Conservation (phyloP, 2,797 vertebrate species). For the Schizopygopsis pylzovi region DNA sequence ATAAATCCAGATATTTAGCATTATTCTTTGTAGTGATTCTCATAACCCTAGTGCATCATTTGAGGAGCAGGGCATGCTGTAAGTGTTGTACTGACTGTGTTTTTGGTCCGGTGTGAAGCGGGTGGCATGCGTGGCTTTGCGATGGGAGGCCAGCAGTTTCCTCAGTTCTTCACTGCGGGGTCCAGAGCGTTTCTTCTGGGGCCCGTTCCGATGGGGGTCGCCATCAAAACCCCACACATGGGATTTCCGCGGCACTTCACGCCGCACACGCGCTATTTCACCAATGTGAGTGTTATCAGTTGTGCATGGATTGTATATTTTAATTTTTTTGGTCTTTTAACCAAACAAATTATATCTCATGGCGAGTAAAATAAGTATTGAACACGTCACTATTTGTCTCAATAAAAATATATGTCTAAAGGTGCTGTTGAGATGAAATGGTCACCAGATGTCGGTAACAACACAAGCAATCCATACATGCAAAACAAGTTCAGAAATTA, state of each 20-base stretch:
- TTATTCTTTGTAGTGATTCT: background rate
- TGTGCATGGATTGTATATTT: background rate
- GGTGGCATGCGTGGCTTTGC: constrained; percentile 87
- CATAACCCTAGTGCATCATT: background rate
- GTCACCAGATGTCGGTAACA: too few species aligned
- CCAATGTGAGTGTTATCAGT: constrained; percentile 75
- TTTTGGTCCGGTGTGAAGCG: constrained; percentile 53
- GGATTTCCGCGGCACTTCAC: constrained; percentile 82
- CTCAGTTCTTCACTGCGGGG: constrained; percentile 90
- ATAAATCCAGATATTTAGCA: background rate
- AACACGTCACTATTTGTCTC: too few species aligned
- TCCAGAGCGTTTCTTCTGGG: constrained; percentile 90
- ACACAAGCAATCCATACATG: too few species aligned
- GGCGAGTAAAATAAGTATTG: too few species aligned
- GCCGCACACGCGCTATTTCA: constrained; percentile 83
- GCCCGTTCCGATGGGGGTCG: constrained; percentile 89
- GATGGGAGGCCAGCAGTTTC: constrained; percentile 89
- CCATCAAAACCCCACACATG: constrained; percentile 86
- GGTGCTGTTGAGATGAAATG: too few species aligned
- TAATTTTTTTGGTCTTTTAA: background rate
- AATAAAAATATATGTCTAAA: too few species aligned
- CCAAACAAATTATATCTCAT: too few species aligned
- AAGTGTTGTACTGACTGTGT: background rate
- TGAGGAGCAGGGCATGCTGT: background rate
- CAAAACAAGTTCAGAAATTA: too few species aligned